Conservation (phyloP, 1,140 invertebrate genomes). For the Procambarus clarkii region DNA sequence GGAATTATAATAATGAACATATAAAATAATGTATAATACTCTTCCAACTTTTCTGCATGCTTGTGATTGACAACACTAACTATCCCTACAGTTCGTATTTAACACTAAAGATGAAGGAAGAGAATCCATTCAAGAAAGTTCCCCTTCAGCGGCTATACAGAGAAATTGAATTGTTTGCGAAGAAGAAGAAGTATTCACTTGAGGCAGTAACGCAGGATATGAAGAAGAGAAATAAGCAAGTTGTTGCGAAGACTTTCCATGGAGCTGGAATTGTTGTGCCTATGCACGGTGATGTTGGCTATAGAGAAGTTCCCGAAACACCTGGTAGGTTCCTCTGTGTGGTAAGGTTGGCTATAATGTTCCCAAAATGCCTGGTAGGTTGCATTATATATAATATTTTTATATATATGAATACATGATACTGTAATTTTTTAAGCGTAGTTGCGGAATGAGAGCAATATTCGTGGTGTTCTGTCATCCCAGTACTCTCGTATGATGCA, state of each 20-base stretch:
- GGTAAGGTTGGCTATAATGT: no score
- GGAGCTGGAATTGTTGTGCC: slow-evolving; percentile 92
- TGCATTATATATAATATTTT: no score
- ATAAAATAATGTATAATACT: no score
- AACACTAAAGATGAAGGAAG: slow-evolving; percentile 80
- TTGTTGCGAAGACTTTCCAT: slow-evolving; percentile 89
- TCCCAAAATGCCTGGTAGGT: no score
- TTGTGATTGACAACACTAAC: background rate
- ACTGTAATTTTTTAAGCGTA: no score
- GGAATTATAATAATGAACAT: no score
- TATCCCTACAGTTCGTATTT: slow-evolving; percentile 77
- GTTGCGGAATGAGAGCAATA: no score
- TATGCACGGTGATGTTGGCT: slow-evolving; percentile 87
- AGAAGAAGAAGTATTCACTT: slow-evolving; percentile 81
- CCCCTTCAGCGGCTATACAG: slow-evolving; percentile 74
- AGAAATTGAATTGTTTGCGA: slow-evolving; percentile 82
- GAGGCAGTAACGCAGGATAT: slow-evolving; percentile 80
- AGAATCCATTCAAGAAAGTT: slow-evolving; percentile 83
- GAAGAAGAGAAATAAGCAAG: slow-evolving; percentile 81
- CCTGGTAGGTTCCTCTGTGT: slow-evolving; percentile 79
- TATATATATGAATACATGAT: no score
- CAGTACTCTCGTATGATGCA: no score
- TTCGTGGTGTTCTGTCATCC: no score
- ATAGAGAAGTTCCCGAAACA: slow-evolving; percentile 84
- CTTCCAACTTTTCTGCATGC: no score